A percentile compares a stretch with the other conserved stretches of the same genome.
phyloP scores from a whole-genome alignment of 2,113 vertebrate genomes.

The Theristicus caerulescens region DNA sequence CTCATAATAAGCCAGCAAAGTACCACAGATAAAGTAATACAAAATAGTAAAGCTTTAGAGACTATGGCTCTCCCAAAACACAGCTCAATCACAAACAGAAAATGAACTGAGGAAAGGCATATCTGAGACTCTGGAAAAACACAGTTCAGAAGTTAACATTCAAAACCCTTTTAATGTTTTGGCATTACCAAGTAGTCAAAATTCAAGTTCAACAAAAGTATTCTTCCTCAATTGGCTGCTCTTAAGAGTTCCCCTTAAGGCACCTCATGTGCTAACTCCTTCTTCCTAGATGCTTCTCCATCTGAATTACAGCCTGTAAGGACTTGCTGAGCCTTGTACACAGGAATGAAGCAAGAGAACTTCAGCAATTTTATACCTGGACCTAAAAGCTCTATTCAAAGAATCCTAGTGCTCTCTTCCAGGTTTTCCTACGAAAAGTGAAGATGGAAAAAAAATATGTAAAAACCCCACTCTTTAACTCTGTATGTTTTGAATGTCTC shows the following conservation, averaged over 20 bases:
- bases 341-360: not conserved
- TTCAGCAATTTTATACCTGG: not conserved
- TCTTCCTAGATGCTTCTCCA: not conserved
- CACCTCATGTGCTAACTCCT: not conserved
- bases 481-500: not conserved
- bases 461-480: accelerated
- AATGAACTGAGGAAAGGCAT: not conserved
- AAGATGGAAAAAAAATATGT: not conserved
- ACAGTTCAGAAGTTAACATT: not conserved
- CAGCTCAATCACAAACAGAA: slow-evolving; percentile 18
- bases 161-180: not conserved
- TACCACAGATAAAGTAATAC: slow-evolving; percentile 3
- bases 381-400: not conserved
- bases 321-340: not conserved
- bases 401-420: not conserved
- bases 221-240: not conserved
- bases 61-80: slow-evolving; percentile 15
- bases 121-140: not conserved
- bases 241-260: not conserved
- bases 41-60: slow-evolving; percentile 22
- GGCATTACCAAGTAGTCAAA: not conserved
- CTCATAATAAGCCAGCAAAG: slow-evolving; percentile 23
- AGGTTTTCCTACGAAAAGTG: not conserved
- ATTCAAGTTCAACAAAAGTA: not conserved
- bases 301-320: not conserved